Conservation (phyloP, 2,113 vertebrate genomes). For the Cochlearius cochlearius region DNA sequence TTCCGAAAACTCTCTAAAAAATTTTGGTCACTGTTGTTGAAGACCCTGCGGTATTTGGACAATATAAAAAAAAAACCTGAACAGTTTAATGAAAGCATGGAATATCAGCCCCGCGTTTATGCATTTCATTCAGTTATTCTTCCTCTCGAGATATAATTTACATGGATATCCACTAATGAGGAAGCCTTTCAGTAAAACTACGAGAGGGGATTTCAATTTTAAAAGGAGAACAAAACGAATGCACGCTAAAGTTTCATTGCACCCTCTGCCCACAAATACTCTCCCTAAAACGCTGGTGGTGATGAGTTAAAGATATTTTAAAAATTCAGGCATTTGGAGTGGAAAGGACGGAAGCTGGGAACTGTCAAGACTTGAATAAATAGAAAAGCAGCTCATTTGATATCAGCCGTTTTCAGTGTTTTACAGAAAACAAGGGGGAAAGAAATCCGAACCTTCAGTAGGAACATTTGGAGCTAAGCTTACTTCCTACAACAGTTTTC, state of each 20-base stretch:
- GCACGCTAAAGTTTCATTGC: not conserved
- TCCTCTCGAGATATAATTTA: not conserved
- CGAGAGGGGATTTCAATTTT: not conserved
- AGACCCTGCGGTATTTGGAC: not conserved
- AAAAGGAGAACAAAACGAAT: not conserved
- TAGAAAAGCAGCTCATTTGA: not conserved
- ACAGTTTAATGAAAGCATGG: not conserved
- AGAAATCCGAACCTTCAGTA: not conserved
- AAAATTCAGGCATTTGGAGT: not conserved
- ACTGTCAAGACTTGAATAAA: not conserved
- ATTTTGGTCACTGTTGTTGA: fast-evolving
- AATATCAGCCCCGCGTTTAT: not conserved
- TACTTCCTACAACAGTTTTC: conserved; percentile 56
- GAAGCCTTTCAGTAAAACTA: not conserved
- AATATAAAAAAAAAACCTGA: not conserved
- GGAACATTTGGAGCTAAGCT: conserved; percentile 41
- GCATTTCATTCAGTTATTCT: not conserved
- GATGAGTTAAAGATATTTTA: not conserved
- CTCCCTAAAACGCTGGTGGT: not conserved
- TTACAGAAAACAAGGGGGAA: conserved; percentile 14
- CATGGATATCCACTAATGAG: not conserved
- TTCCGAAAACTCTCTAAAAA: not conserved
- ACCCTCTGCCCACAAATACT: not conserved
- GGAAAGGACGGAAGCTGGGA: not conserved
- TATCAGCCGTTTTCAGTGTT: not conserved